A percentile compares a stretch with the other conserved stretches of the same genome.
Evolutionary conservation across 2,888 invertebrate genomes (phyloP).

Genomic region (Lithosia quadra): DNA sequence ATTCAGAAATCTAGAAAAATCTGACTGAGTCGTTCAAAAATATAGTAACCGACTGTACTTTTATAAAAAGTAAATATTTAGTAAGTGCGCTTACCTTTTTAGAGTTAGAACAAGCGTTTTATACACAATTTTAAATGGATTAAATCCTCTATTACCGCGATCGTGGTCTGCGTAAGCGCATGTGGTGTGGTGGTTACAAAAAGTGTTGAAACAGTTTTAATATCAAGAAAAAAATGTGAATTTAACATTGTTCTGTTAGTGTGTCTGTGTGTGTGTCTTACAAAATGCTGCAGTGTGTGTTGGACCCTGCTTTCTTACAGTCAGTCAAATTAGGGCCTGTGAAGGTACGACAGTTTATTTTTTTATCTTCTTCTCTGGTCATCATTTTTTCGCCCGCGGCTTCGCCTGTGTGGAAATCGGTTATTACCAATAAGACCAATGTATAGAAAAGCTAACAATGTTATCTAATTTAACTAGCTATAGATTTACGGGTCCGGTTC

Average conservation of each 20-base stretch:
- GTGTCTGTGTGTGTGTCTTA: conserved; percentile 19
- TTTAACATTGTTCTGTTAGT: conserved; percentile 8
- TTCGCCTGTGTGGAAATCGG: too few relatives aligned
- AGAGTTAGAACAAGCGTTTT: conserved; percentile 36
- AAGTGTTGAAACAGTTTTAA: background rate
- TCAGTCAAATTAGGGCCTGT: conserved; percentile 44
- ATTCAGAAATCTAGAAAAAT: too few relatives aligned
- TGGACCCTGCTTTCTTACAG: conserved; percentile 48
- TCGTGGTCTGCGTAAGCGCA: conserved; percentile 28
- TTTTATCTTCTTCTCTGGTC: too few relatives aligned
- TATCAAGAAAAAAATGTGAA: conserved; percentile 31
- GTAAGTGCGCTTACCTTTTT: conserved; percentile 57
- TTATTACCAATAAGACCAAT: too few relatives aligned
- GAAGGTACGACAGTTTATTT: conserved; percentile 37
- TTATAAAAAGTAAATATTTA: conserved; percentile 62
- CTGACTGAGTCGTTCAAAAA: background rate
- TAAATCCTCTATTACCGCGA: conserved; percentile 41
- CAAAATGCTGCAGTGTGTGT: conserved; percentile 46
- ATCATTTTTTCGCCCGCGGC: too few relatives aligned
- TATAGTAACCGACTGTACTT: conserved; percentile 42
- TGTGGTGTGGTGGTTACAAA: conserved; percentile 15
- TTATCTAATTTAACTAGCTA: too few relatives aligned
- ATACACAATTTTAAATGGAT: conserved; percentile 48
- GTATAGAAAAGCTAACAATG: too few relatives aligned
- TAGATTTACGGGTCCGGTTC: too few relatives aligned